These are phyloP conservation scores for Orestias chungarensis DNA, from an alignment of 2,797 vertebrate species.

Conservation along the genomic window DNA sequence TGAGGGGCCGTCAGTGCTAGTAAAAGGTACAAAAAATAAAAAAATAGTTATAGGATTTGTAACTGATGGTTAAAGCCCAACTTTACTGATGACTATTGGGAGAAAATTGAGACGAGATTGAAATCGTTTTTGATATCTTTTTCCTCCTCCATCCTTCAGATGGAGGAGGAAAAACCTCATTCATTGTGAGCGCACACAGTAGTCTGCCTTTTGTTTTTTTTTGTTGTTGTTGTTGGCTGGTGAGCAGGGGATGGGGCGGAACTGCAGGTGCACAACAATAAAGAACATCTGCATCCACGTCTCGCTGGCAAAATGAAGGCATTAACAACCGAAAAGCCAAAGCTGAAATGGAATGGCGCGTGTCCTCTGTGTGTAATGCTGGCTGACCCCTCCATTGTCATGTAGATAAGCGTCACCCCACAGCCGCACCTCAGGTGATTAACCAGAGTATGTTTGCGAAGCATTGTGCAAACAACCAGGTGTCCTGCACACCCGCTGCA, in stretches of 20 bases:
- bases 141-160: conserved; percentile 45
- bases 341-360: conserved; percentile 64
- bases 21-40: conserved; percentile 74
- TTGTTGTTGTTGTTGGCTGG: conserved; percentile 37
- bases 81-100: conserved; percentile 62
- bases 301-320: conserved; percentile 36
- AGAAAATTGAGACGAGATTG: conserved; percentile 61
- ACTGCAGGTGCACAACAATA: conserved; percentile 73
- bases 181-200: conserved; percentile 34
- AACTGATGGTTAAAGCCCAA: conserved; percentile 47
- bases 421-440: conserved; percentile 74
- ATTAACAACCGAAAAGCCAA: conserved; percentile 64
- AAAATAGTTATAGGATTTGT: conserved; percentile 72
- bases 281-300: conserved; percentile 69
- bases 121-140: conserved; percentile 59
- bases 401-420: conserved; percentile 68
- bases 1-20: conserved; percentile 66
- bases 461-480: conserved; percentile 75
- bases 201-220: conserved; percentile 38
- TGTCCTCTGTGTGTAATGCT: conserved; percentile 70
- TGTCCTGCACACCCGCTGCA: conserved; percentile 73
- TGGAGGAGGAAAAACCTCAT: conserved; percentile 12
- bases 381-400: conserved; percentile 67
- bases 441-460: conserved; percentile 66
- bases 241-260: conserved; percentile 47